Base-by-base conservation (phyloP, 1,140 invertebrate species). In the Hormaphis cornu region DNA sequence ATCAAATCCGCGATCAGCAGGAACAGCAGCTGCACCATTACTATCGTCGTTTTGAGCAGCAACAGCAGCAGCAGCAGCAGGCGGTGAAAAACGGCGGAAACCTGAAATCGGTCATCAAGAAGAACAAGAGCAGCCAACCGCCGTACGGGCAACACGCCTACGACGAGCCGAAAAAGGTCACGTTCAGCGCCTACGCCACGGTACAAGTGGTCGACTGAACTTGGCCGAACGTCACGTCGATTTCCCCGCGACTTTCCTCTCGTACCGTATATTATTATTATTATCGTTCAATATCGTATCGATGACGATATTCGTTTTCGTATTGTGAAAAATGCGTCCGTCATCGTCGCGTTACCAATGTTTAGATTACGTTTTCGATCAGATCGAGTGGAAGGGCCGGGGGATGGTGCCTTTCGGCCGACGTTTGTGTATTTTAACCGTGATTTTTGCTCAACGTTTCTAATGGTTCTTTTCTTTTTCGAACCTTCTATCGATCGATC, bases 141-240 rank as follows among this genome's bases (percentile, higher is more conserved):
- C 26, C 59, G 14, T 37, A 54, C 12, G 58, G 61, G 14, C 58
- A 69, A 26, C 66, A 73, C 2, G 69, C 72, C 16, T 71, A 71
- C 40, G n/a, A 59, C 16, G 74, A 75, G 48, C 74, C 74, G 4
- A 75, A 75, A 66, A 75, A 75, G 71, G 74, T 75, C 14, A 75
- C 74, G 10, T 75, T 75, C 50, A 75, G 74, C 59, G 74, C 74
- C 6, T 75, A 74, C 59, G 74, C 74, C 24, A 75, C 74, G 0
- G 74, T 75, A 26, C 74, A 75, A 40, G 74, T 75, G 2, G 74
- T 75, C 8, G 74, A 74, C 46, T 74, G 63, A 73, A 69, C 30
- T 73, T 75, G 12, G 42, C 4, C 18, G 7, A 20, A 22, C 8
- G 14, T 14, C 7, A 14, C n/a, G 16, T n/a, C 3, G 2, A 1